phyloP scores from a whole-genome alignment of 1,140 invertebrate genomes.

The Pseudachorutes palmiensis region DNA sequence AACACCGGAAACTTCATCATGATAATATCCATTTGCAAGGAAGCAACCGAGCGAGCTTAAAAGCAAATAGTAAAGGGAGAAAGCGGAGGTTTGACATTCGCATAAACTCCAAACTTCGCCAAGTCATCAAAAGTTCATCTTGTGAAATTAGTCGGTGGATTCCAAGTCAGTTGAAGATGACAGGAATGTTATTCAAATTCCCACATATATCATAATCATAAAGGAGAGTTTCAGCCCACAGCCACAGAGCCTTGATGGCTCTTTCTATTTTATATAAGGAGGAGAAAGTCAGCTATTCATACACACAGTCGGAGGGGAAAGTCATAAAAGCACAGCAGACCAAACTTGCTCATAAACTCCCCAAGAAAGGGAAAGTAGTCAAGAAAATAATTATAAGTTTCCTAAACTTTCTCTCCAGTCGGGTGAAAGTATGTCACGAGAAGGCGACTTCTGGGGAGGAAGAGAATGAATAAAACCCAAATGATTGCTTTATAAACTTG shows the following conservation, averaged over 20 bases:
- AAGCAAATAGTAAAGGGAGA: background rate
- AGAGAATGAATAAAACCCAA: too few species aligned
- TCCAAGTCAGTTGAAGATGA: background rate
- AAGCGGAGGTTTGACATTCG: background rate
- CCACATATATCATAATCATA: constrained; percentile 7
- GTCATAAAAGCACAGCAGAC: constrained; percentile 3
- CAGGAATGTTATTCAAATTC: constrained; percentile 8
- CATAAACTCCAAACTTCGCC: too few species aligned
- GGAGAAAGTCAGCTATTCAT: too few species aligned
- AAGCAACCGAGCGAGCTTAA: background rate
- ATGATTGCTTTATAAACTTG: too few species aligned
- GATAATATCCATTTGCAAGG: background rate
- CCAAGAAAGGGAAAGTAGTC: background rate
- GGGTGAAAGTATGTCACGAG: background rate
- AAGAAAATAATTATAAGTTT: background rate
- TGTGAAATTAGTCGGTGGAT: background rate
- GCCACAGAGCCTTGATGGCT: background rate
- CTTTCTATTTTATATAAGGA: too few species aligned
- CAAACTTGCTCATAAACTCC: background rate
- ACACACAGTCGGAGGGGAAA: background rate
- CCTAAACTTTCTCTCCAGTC: background rate
- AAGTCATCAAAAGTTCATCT: constrained; percentile 8
- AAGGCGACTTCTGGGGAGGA: too few species aligned
- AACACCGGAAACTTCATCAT: background rate
- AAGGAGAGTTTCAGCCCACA: background rate